Base-by-base conservation (phyloP, 1,140 invertebrate genomes). In the Scaptomyza montana region DNA sequence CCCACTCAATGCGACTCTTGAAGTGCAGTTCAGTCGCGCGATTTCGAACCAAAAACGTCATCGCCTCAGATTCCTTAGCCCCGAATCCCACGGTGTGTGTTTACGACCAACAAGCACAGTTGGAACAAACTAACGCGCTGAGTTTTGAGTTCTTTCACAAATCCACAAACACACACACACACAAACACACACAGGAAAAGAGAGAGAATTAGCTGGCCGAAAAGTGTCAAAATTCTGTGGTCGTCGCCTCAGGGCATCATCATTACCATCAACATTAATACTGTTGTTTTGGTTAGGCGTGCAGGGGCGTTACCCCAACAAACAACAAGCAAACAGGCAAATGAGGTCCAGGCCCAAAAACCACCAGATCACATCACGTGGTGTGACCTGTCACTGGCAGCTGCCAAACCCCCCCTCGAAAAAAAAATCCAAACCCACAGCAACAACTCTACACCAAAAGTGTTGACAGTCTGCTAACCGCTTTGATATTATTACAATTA, bases 31-130 rank as follows among this genome's bases (percentile, higher is more conserved):
- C 66, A 57, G 59, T 62, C 64, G n/a, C 67, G 67, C 74, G 74
- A 64, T 62, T 62, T 62, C 33, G 8, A 36, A 9, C 49, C 8
- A 25, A 25, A 25, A 64, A 43, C 50, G 21, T 64, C 41, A 55
- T 33, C 21, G 25, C 39, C 46, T 33, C 46, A 13, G 2, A n/a
- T 10, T 36, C 33, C 8, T 6, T 2, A 36, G 7, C 8, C 33
- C n/a, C 79, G 82, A 87, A 82, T 87, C 82, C 82, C 82, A 87
- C 82, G 82, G 82, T 87, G 82, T 86, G 74, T 87, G 82, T 87
- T 87, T 87, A 87, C 82, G 82, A 89, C 78, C 82, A 84, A 85
- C 82, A 86, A 86, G 78, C 82, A 87, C 82, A 87, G 82, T 87
- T 69, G 82, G 84, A 87, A 71, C 74, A 45, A 57, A 53, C 21